Base-by-base conservation (phyloP, 2,113 vertebrate species). In the Amazona vittata region DNA sequence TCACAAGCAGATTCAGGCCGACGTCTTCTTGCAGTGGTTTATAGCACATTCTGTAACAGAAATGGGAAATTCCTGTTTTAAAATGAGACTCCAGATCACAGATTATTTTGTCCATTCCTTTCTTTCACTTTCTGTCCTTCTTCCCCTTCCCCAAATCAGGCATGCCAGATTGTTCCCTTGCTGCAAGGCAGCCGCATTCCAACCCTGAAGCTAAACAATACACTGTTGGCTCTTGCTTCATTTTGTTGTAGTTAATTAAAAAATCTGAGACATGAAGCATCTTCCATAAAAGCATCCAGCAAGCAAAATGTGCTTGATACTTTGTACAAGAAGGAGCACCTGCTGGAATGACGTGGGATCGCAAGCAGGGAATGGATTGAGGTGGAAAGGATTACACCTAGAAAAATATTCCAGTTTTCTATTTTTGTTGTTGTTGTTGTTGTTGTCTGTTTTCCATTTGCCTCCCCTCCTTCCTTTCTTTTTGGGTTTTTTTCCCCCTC, bases 401-500 rank as follows among this genome's bases (percentile, higher is more conserved):
- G 15, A 70, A 67, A 31, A 89, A 20, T 35, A 5, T 62, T 81
- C 9, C 33, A 35, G 33, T 59, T n/a, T 77, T 67, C 28, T 64
- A 12, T 35, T 19, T n/a, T 44, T 44, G 15, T 18, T 59, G 37
- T 37, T 37, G 37, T 37, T 37, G 37, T 37, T 37, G 37, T 37
- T 37, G 37, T 37, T 37, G 37, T 37, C 33, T 59, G 57, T n/a
- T 91, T 39, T 28, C 7, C 7, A 50, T 67, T 33, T 57, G 4
- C 22, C 8, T 3, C 3, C 1, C 0, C 0, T 8, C 4, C 26
- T 6, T 1, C 21, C 53, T 44, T 55, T 73, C 49, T 10, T 11
- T 62, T 6, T 26, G 8, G 10, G 11, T 39, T 26, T 44, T n/a
- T n/a, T 52, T 35, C n/a, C 7, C 13, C 0, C 15, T 26, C 10